Evolutionary conservation across 2,113 vertebrate species (phyloP).

Genomic region (Rattus norvegicus): DNA sequence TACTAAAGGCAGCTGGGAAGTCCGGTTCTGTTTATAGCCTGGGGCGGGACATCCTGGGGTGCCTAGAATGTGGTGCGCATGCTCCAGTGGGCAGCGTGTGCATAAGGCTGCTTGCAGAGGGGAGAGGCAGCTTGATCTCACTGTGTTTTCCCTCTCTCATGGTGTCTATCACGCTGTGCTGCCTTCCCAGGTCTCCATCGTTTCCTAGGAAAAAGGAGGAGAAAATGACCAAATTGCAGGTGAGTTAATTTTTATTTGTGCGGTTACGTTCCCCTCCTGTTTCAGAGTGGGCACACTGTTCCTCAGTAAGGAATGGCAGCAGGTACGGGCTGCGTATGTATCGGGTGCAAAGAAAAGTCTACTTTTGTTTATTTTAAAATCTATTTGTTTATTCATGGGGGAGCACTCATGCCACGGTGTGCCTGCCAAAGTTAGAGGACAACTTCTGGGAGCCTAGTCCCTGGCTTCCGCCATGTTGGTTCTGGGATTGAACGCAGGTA

Average conservation of each 20-base stretch:
- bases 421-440: not conserved
- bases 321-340: not conserved
- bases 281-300: not conserved
- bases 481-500: not conserved
- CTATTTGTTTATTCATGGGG: not conserved
- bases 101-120: not conserved
- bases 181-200: constrained; percentile 54
- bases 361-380: not conserved
- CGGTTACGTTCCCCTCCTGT: not conserved
- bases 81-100: not conserved
- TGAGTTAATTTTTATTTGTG: constrained; percentile 53
- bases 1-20: not conserved
- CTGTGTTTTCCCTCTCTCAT: not conserved
- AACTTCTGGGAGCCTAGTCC: not conserved
- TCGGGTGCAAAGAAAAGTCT: not conserved
- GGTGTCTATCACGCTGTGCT: not conserved
- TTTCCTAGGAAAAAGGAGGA: constrained; percentile 35
- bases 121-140: not conserved
- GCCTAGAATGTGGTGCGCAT: not conserved
- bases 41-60: accelerated
- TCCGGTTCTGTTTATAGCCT: not conserved
- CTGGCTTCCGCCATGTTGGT: not conserved
- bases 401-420: not conserved
- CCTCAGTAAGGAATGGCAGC: not conserved
- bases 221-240: constrained; percentile 69